These are phyloP conservation scores for Oscheius sp. DNA, from an alignment of 2,888 invertebrate genomes.

Conservation along the genomic window DNA sequence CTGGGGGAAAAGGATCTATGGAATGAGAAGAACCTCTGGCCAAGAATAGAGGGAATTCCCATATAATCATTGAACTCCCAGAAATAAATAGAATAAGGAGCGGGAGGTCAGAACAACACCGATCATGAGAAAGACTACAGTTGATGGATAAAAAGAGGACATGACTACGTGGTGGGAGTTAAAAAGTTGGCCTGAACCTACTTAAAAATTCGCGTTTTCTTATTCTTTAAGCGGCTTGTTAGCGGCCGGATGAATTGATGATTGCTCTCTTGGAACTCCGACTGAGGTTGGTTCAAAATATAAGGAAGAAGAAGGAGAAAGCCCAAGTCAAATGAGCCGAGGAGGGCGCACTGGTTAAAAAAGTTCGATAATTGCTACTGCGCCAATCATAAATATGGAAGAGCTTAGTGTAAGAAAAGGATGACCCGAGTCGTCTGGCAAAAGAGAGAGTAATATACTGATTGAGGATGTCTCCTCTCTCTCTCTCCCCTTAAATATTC, in stretches of 20 bases:
- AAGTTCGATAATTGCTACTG: slow-evolving; percentile 25
- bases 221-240: slow-evolving; percentile 12
- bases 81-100: no score
- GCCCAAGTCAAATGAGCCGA: slow-evolving; percentile 12
- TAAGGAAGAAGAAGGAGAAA: background rate
- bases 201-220: background rate
- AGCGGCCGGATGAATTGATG: background rate
- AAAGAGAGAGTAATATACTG: background rate
- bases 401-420: slow-evolving; percentile 20
- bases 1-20: no score
- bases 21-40: no score
- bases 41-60: no score
- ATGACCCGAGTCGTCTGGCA: background rate
- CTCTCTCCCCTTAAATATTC: no score
- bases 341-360: slow-evolving; percentile 9
- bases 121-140: no score
- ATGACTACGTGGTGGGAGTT: no score
- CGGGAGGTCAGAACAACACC: no score
- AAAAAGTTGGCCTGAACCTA: no score
- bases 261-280: background rate
- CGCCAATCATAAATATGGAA: slow-evolving; percentile 27
- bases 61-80: no score
- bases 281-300: background rate
- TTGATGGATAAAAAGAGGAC: no score
- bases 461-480: no score